These are phyloP conservation scores for Dione juno DNA, from an alignment of 2,888 invertebrate species.

Conservation along the genomic window DNA sequence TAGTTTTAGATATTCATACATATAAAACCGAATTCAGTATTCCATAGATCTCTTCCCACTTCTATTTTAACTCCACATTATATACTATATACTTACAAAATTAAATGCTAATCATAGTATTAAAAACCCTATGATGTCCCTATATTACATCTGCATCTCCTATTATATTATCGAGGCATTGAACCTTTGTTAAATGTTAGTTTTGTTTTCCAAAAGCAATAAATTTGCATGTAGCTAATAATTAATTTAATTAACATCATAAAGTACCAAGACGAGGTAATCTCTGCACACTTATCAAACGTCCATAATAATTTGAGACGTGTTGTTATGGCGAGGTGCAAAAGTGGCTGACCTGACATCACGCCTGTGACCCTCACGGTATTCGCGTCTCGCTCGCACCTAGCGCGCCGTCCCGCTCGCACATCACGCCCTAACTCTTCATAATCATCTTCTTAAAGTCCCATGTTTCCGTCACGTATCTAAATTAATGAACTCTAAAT, in stretches of 20 bases:
- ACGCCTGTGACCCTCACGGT: conserved; percentile 81
- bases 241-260: conserved; percentile 64
- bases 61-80: too few species aligned
- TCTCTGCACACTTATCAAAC: conserved; percentile 83
- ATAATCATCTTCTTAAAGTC: conserved; percentile 80
- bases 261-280: conserved; percentile 80
- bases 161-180: neutral
- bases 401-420: conserved; percentile 64
- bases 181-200: neutral
- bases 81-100: too few species aligned
- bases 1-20: too few species aligned
- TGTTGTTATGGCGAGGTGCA: conserved; percentile 84
- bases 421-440: conserved; percentile 82
- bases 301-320: conserved; percentile 84
- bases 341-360: conserved; percentile 85
- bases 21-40: too few species aligned
- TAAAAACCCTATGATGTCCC: too few species aligned
- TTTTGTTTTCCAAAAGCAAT: neutral
- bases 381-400: conserved; percentile 63
- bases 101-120: too few species aligned
- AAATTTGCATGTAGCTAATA: neutral
- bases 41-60: too few species aligned
- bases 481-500: conserved; percentile 81
- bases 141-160: neutral
- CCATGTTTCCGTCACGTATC: conserved; percentile 74